Base-by-base conservation (phyloP, 2,797 vertebrate species). In the Acanthornis magna region DNA sequence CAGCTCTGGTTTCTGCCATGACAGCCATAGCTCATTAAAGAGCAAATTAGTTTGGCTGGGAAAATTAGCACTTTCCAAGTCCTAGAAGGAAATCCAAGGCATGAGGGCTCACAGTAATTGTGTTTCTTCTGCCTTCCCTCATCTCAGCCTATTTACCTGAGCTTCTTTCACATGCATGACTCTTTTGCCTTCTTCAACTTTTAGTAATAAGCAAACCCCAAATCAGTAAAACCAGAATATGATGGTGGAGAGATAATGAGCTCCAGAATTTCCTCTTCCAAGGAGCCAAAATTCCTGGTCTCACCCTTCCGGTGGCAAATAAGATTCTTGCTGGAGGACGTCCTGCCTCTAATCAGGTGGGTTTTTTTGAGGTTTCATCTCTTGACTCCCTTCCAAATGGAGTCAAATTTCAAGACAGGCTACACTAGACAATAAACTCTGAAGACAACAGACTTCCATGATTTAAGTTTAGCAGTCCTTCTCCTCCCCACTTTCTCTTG, bases 291-390 rank as follows among this genome's bases (percentile, higher is more conserved):
- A 94, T 85, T 95, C 89, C 80, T 71, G 54, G 85, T 86, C 85
- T 93, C 89, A 71, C 89, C 77, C 91, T 95, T 90, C 93, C 27
- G 13, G 60, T 51, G 67, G 88, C 57, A 96, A 96, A 93, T 73
- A 53, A 88, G 80, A 86, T 79, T 90, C 80, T 85, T 91, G 89
- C 85, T 96, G 71, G 89, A 94, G 91, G 89, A 96, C 9, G 63
- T 61, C 70, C 82, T 95, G 73, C 85, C 60, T 81, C 63, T 82
- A 66, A 86, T 90, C 92, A 94, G 91, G 89, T 93, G 63, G 63
- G 48, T 67, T 96, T 96, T 73, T 80, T 73, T 93, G 73, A 92
- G 87, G 91, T 91, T 93, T 94, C 77, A 93, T 73, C 87, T 63
- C 79, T 71, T 89, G 76, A 76, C 47, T 94, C 23, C 30, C 23